Evolutionary conservation across 2,888 invertebrate species (phyloP).

Genomic region (Zelleria hepariella): DNA sequence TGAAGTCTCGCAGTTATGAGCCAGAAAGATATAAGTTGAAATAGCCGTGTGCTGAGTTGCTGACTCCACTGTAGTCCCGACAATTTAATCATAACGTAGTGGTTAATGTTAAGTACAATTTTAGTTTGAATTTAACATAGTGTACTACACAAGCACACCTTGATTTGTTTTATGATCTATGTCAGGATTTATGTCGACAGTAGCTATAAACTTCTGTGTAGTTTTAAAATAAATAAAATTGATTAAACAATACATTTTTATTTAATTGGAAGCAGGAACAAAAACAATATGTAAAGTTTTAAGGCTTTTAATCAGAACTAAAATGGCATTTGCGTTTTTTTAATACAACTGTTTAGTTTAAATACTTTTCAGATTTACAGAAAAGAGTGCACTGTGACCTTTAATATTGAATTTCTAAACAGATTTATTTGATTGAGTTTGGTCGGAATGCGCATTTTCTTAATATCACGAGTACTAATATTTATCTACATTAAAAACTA

Average conservation of each 20-base stretch:
- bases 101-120: conserved; percentile 66
- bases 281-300: conserved; percentile 5
- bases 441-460: background rate
- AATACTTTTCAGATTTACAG: background rate
- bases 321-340: background rate
- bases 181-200: conserved; percentile 51
- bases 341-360: background rate
- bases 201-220: conserved; percentile 58
- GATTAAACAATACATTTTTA: conserved; percentile 36
- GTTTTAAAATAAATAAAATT: conserved; percentile 64
- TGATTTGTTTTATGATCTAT: conserved; percentile 57
- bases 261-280: conserved; percentile 5
- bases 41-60: background rate
- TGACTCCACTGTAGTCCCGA: background rate
- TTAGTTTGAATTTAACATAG: conserved; percentile 50
- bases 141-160: conserved; percentile 47
- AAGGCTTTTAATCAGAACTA: background rate
- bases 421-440: background rate
- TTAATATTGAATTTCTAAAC: no score
- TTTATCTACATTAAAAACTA: conserved; percentile 48
- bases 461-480: conserved; percentile 19
- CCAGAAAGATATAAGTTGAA: background rate
- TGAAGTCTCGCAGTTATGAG: background rate
- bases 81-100: conserved; percentile 43
- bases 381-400: no score